Conservation (phyloP, 2,797 vertebrate genomes). For the Tapera naevia region DNA sequence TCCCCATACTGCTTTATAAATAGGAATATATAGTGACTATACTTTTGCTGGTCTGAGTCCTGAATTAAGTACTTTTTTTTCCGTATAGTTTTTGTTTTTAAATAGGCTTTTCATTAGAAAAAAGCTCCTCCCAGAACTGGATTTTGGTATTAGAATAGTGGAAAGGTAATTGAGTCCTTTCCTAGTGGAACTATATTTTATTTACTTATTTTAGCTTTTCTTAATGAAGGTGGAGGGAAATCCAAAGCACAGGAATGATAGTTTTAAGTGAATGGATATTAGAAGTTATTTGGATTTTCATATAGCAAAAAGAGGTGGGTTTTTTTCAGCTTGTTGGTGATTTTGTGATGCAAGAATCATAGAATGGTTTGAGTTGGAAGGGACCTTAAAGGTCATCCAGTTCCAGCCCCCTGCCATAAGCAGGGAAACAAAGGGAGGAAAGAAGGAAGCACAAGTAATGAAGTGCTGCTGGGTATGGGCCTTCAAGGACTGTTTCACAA, state of each 20-base stretch:
- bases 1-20: neutral
- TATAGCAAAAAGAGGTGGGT: neutral
- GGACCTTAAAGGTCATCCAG: too few species aligned
- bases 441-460: neutral
- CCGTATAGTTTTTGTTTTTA: neutral
- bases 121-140: accelerated
- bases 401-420: too few species aligned
- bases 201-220: neutral
- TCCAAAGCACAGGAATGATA: neutral
- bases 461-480: neutral
- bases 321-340: neutral
- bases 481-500: neutral
- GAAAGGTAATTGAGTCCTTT: neutral
- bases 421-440: neutral
- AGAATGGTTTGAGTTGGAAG: too few species aligned
- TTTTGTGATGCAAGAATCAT: neutral
- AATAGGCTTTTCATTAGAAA: neutral
- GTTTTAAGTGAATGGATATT: neutral
- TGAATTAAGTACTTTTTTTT: neutral
- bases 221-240: neutral
- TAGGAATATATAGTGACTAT: neutral
- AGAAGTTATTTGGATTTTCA: neutral
- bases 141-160: neutral
- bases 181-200: neutral
- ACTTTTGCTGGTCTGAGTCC: neutral